Base-by-base conservation (phyloP, 2,888 invertebrate genomes). In the Ochropleura leucogaster region DNA sequence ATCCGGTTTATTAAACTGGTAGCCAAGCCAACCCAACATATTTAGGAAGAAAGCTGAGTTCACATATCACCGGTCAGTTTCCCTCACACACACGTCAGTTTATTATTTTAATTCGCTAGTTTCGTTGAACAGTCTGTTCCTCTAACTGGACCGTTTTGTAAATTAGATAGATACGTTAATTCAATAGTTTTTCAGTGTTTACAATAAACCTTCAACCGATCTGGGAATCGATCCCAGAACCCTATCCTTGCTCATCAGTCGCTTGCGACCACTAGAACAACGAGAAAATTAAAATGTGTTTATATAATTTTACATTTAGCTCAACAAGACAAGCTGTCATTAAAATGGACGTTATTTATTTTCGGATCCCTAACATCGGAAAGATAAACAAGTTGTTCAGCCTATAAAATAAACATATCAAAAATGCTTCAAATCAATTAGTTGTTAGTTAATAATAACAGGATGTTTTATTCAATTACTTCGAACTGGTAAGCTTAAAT, bases 241-340 rank as follows among this genome's bases (percentile, higher is more conserved):
- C 30, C 1, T 30, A 16, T 30, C 30, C 30, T 30, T 30, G 30
- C 30, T 30, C 30, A 2, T 1, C 30, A 30, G 30, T 30, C 30
- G 30, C 57, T 14, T 57, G 7, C 16, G 30, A 8, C 30, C 8
- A 57, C 57, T 30, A 57, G 57, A 30, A 4, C 4, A 40, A 16
- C 0, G 16, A 16, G 8, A 59, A 40, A 59, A 18, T 30, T 47
- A 44, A 16, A 10, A 51, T n/a, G 0, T 60, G 40, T 62, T 51
- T 55, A 55, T 12, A 30, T 8, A 30, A 70, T 63, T 30, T 64
- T 79, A 59, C 14, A 42, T 64, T 64, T 47, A 47, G n/a, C 63
- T 53, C 46, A 72, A 59, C 46, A 30, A 53, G 80, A 77, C 73
- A 75, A 64, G 49, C 73, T 64, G 57, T 64, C 80, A 30, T 63